A percentile compares a stretch with the other conserved stretches of the same genome.
phyloP scores from a whole-genome alignment of 2,113 vertebrate species.

The Pelecanus crispus region DNA sequence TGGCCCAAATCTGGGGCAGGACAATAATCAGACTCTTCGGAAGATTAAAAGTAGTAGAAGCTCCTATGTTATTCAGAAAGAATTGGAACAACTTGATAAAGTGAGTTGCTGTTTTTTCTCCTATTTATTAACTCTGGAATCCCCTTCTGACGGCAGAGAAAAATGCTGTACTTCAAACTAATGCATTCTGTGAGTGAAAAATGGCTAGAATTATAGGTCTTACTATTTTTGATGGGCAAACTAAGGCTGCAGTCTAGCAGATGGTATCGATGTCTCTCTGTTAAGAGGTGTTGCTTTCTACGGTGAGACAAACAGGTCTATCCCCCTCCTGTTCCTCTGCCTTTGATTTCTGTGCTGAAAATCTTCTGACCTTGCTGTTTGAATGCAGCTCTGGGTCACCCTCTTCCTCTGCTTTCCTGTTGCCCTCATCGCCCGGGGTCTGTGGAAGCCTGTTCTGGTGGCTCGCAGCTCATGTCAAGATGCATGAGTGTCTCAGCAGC shows the following conservation, averaged over 20 bases:
- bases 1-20: neutral
- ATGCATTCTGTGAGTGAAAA: neutral
- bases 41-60: neutral
- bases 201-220: neutral
- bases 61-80: neutral
- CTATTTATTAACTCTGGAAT: neutral
- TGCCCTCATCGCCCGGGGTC: neutral
- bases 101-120: neutral
- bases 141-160: neutral
- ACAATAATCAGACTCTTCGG: neutral
- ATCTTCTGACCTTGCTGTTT: neutral
- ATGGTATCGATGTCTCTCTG: neutral
- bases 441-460: neutral
- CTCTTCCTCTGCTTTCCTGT: neutral
- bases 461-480: accelerated
- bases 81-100: neutral
- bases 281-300: neutral
- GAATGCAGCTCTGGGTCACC: neutral
- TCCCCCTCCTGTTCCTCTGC: neutral
- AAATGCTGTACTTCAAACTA: neutral
- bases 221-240: neutral
- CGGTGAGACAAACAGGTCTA: neutral
- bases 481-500: neutral
- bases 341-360: neutral
- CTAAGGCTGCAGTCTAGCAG: neutral